Evolutionary conservation across 2,888 invertebrate genomes (phyloP).

Genomic region (Epicampocera succincta): DNA sequence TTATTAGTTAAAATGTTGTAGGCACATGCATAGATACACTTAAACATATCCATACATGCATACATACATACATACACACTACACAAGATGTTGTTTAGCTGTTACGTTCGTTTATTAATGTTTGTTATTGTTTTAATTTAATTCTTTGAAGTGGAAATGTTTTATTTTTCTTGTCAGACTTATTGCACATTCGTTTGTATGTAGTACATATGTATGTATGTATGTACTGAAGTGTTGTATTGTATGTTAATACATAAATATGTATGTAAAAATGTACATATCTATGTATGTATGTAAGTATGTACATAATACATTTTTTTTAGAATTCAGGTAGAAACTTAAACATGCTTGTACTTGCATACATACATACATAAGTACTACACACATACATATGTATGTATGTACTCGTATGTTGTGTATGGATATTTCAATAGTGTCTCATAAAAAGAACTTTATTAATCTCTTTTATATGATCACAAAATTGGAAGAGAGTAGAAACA

Average conservation of each 20-base stretch:
- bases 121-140: slow-evolving; percentile 43
- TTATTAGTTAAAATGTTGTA: too few relatives aligned
- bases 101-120: neutral
- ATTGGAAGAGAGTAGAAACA: slow-evolving; percentile 3
- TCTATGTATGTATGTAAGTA: too few relatives aligned
- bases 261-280: too few relatives aligned
- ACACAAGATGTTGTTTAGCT: slow-evolving; percentile 1
- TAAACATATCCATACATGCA: neutral
- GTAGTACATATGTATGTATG: too few relatives aligned
- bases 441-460: neutral
- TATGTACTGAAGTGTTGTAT: neutral
- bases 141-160: slow-evolving; percentile 48
- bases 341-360: neutral
- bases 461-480: neutral
- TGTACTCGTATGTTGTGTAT: too few relatives aligned
- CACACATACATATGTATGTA: too few relatives aligned
- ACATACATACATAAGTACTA: too few relatives aligned
- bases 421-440: too few relatives aligned
- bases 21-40: too few relatives aligned
- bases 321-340: slow-evolving; percentile 35
- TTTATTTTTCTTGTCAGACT: neutral
- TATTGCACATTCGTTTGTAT: neutral
- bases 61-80: neutral
- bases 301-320: too few relatives aligned
- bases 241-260: too few relatives aligned